Evolutionary conservation across 2,888 invertebrate genomes (phyloP).

Genomic region (Nudaria mundana): DNA sequence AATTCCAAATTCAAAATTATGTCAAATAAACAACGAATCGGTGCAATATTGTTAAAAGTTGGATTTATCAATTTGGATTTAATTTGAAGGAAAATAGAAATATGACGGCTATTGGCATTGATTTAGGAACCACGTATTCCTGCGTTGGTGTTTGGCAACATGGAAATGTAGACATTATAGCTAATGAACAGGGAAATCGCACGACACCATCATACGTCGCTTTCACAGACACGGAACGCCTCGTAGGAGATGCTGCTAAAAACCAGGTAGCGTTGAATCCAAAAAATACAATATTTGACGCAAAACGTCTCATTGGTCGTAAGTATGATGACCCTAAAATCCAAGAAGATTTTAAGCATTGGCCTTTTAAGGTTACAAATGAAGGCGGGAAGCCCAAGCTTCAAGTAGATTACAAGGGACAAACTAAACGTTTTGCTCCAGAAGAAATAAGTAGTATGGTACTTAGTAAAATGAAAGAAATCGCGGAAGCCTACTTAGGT

Average conservation of each 20-base stretch:
- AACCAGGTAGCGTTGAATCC: slow-evolving; percentile 88
- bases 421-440: slow-evolving; percentile 83
- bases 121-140: slow-evolving; percentile 79
- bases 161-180: slow-evolving; percentile 88
- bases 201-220: slow-evolving; percentile 89
- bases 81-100: slow-evolving; percentile 8
- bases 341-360: slow-evolving; percentile 89
- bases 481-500: slow-evolving; percentile 87
- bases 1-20: slow-evolving; percentile 1
- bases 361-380: slow-evolving; percentile 89
- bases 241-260: slow-evolving; percentile 86
- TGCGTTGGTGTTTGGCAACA: slow-evolving; percentile 79
- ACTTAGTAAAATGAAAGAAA: slow-evolving; percentile 80
- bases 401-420: slow-evolving; percentile 83
- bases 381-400: slow-evolving; percentile 85
- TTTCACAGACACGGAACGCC: slow-evolving; percentile 82
- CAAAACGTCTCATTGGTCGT: slow-evolving; percentile 90
- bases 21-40: background rate
- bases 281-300: slow-evolving; percentile 88
- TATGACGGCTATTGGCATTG: slow-evolving; percentile 77
- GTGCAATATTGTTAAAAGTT: background rate
- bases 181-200: slow-evolving; percentile 84
- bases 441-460: slow-evolving; percentile 88
- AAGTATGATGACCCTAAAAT: slow-evolving; percentile 87
- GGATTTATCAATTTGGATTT: background rate